phyloP scores from a whole-genome alignment of 2,113 vertebrate genomes.

The Sander vitreus region DNA sequence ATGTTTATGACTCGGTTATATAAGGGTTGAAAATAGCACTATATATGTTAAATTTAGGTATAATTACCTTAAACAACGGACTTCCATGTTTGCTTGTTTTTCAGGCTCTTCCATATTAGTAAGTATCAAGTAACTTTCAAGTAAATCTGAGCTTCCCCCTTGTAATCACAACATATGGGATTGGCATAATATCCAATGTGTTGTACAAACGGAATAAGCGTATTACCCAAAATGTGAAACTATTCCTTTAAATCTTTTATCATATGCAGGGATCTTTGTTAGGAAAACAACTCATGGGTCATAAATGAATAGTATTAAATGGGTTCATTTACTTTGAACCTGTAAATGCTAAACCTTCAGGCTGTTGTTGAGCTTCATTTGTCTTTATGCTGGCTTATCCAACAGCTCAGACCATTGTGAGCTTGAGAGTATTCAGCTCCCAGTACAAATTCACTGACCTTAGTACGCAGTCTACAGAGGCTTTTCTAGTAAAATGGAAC shows the following conservation, averaged over 20 bases:
- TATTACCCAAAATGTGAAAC: neutral
- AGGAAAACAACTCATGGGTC: neutral
- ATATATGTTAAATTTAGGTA: neutral
- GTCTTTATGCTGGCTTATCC: constrained; percentile 13
- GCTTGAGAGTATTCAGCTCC: constrained; percentile 33
- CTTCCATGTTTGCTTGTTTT: too few species aligned
- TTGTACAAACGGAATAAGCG: too few species aligned
- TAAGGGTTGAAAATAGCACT: neutral
- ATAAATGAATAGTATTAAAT: neutral
- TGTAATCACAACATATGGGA: too few species aligned
- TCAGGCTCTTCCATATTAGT: too few species aligned
- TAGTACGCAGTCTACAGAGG: constrained; percentile 51
- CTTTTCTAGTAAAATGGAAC: constrained; percentile 60
- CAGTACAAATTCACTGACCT: constrained; percentile 39
- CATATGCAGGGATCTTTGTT: neutral
- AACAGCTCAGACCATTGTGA: neutral
- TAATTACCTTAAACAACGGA: neutral
- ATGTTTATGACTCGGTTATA: neutral
- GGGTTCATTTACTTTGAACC: neutral
- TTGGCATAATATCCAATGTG: too few species aligned
- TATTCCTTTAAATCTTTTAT: neutral
- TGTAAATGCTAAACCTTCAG: constrained; percentile 7
- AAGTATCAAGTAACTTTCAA: too few species aligned
- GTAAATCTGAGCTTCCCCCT: too few species aligned
- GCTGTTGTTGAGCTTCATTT: neutral